phyloP scores from a whole-genome alignment of 30 jellyfish, hydroid and myxozoan genomes.

The Hydra vulgaris region DNA sequence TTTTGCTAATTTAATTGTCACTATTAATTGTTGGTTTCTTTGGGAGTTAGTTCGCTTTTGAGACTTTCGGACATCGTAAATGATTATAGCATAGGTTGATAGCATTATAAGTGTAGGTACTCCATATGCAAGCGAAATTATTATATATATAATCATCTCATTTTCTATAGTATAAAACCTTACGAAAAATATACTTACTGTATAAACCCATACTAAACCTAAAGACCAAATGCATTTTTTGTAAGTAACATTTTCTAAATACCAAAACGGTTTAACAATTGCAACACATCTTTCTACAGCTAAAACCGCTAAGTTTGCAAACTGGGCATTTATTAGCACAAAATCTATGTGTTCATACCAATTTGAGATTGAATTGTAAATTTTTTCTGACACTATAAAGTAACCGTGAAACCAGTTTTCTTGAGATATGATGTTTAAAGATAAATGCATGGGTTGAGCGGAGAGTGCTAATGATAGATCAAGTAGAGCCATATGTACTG shows the following conservation, averaged over 20 bases:
- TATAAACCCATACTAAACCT: constrained; percentile 10
- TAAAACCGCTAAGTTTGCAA: constrained; percentile 14
- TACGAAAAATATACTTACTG: neutral
- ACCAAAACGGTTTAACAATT: constrained; percentile 15
- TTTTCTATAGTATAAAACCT: neutral
- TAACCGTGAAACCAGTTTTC: constrained; percentile 4
- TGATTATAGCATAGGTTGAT: neutral
- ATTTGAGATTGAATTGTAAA: neutral
- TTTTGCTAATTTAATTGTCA: constrained; percentile 2
- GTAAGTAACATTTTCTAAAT: neutral
- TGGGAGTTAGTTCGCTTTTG: neutral
- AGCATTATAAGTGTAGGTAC: neutral
- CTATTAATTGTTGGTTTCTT: neutral
- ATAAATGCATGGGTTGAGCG: neutral
- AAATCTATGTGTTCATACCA: constrained; percentile 12
- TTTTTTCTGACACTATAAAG: neutral
- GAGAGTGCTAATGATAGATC: neutral
- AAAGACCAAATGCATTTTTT: constrained; percentile 1
- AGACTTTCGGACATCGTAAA: neutral
- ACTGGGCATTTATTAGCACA: constrained; percentile 5
- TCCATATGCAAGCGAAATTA: neutral
- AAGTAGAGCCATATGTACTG: neutral
- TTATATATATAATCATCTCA: neutral
- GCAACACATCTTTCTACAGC: constrained; percentile 10
- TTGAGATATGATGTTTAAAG: neutral